Evolutionary conservation across 2,797 vertebrate species (phyloP).

Genomic region (Pipistrellus pygmaeus): DNA sequence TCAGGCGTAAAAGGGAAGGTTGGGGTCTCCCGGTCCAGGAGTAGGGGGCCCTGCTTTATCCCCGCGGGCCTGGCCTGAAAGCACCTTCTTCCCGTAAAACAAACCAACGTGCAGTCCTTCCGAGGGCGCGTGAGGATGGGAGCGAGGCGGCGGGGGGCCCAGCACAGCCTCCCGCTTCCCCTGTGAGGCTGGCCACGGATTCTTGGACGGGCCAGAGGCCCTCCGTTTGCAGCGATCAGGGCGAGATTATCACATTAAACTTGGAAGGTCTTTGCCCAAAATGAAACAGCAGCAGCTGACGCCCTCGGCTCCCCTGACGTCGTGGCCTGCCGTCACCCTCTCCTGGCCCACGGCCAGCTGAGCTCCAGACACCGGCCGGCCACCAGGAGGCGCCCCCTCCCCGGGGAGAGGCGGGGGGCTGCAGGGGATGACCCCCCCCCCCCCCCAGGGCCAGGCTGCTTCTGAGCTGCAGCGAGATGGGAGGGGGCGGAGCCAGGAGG

Average conservation of each 20-base stretch:
- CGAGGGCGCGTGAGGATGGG: background rate
- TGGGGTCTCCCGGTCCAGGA: background rate
- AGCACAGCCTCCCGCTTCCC: background rate
- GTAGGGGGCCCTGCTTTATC: background rate
- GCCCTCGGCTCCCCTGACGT: background rate
- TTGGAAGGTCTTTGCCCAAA: conserved; percentile 60
- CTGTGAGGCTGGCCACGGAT: background rate
- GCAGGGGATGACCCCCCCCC: background rate
- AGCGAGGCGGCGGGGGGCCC: background rate
- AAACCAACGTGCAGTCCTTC: background rate
- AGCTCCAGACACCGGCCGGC: no score
- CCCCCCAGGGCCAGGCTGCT: background rate
- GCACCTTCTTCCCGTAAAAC: background rate
- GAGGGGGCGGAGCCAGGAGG: background rate
- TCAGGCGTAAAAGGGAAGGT: background rate
- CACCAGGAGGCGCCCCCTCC: no score
- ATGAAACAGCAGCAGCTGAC: conserved; percentile 21
- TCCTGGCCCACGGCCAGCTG: no score
- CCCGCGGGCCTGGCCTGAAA: background rate
- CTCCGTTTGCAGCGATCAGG: conserved; percentile 30
- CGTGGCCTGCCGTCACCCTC: background rate
- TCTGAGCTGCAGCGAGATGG: background rate
- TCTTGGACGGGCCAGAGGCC: conserved; percentile 49
- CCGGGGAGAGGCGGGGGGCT: no score
- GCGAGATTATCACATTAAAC: conserved; percentile 75